These are phyloP conservation scores for Lucifuga dentata DNA, from an alignment of 2,113 vertebrate species.

Conservation along the genomic window DNA sequence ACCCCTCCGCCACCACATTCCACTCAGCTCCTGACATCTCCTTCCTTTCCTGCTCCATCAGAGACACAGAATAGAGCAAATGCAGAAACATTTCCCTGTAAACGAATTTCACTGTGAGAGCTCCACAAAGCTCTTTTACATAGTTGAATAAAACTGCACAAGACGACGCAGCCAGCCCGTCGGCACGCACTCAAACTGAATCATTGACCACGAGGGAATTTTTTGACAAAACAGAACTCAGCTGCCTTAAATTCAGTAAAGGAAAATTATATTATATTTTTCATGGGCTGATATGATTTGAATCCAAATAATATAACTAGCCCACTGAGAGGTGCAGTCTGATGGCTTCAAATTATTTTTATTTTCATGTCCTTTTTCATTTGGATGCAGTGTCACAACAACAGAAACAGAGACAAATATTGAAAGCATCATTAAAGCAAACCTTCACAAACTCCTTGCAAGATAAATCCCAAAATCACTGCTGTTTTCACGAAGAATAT, in stretches of 20 bases:
- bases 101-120: constrained; percentile 34
- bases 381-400: constrained; percentile 17
- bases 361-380: constrained; percentile 44
- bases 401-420: constrained; percentile 9
- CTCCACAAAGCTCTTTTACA: constrained; percentile 38
- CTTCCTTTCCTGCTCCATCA: constrained; percentile 26
- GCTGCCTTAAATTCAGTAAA: constrained; percentile 61
- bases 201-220: constrained; percentile 35
- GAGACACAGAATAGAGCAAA: constrained; percentile 27
- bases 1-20: constrained; percentile 18
- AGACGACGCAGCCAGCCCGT: constrained; percentile 34
- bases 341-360: constrained; percentile 43
- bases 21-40: constrained; percentile 27
- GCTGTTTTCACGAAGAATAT: not conserved
- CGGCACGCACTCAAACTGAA: constrained; percentile 23
- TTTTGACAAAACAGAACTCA: constrained; percentile 53
- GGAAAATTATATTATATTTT: constrained; percentile 58
- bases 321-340: constrained; percentile 32
- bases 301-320: constrained; percentile 51
- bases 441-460: not conserved
- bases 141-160: constrained; percentile 52
- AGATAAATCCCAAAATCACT: not conserved
- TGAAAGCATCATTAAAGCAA: constrained; percentile 1
- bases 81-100: constrained; percentile 32
- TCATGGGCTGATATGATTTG: constrained; percentile 34